A percentile compares a stretch with the other conserved stretches of the same genome.
These are phyloP conservation scores for Carassius auratus DNA, from an alignment of 2,113 vertebrate species.

Conservation along the genomic window DNA sequence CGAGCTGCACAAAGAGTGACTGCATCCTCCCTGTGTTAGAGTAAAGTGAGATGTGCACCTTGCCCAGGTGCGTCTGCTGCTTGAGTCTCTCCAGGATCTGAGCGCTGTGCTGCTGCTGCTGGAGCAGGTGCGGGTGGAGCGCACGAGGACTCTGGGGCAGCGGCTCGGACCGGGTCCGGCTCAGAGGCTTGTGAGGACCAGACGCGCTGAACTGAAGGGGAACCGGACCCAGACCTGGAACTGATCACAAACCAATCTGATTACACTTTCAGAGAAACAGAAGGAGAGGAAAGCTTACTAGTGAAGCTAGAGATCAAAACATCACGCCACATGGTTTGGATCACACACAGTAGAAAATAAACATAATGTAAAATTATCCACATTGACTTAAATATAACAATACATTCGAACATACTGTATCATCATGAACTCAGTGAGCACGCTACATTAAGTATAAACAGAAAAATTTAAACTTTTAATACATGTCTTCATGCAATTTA, in stretches of 20 bases:
- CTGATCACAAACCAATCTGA: conserved; percentile 53
- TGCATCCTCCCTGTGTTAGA: no score
- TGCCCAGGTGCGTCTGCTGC: conserved; percentile 75
- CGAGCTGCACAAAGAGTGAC: no score
- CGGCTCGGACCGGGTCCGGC: conserved; percentile 91
- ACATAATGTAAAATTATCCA: neutral
- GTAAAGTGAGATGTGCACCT: conserved; percentile 52
- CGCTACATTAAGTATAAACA: no score
- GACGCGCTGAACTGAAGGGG: conserved; percentile 83
- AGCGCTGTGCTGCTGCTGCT: conserved; percentile 79
- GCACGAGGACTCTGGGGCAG: conserved; percentile 83
- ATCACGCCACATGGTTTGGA: neutral
- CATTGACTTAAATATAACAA: neutral
- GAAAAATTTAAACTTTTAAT: no score
- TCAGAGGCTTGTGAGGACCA: conserved; percentile 82
- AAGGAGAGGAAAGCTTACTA: conserved; percentile 11
- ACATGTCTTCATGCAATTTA: no score
- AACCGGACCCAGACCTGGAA: conserved; percentile 82
- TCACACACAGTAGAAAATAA: neutral
- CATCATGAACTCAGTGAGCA: neutral
- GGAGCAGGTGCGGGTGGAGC: conserved; percentile 76
- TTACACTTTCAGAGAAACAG: neutral
- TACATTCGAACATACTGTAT: neutral
- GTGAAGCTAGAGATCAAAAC: conserved; percentile 8
- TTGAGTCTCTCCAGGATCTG: conserved; percentile 80